Percentiles rank a stretch among this genome's conserved stretches.
phyloP scores from a whole-genome alignment of 2,113 vertebrate genomes.

The Oreotragus oreotragus region DNA sequence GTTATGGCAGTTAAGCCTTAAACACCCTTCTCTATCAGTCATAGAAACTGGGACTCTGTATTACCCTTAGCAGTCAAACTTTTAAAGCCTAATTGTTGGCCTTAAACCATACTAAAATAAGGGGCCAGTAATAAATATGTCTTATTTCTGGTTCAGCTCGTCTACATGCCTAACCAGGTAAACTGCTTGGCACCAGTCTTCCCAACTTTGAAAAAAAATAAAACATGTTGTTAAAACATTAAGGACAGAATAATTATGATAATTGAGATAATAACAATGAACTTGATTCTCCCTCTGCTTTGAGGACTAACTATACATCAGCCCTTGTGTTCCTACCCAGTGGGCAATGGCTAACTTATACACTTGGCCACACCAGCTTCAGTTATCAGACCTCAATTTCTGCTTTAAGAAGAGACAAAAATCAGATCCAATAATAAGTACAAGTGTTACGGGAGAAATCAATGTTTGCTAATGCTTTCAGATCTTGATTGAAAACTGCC shows the following conservation, averaged over 20 bases:
- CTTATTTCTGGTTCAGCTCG: conserved; percentile 7
- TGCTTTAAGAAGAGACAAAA: conserved; percentile 54
- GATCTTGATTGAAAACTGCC: conserved; percentile 70
- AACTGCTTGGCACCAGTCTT: conserved; percentile 28
- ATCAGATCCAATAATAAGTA: conserved; percentile 57
- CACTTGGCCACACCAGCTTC: background rate
- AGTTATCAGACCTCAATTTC: conserved; percentile 36
- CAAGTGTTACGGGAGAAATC: conserved; percentile 66
- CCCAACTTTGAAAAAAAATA: background rate
- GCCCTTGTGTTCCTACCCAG: background rate
- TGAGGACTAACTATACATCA: background rate
- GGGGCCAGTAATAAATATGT: background rate
- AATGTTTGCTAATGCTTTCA: conserved; percentile 69
- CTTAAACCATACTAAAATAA: conserved; percentile 34
- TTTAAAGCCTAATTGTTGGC: conserved; percentile 51
- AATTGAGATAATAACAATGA: conserved; percentile 47
- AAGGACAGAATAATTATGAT: conserved; percentile 48
- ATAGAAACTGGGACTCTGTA: background rate
- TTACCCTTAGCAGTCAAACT: background rate
- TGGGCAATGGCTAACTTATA: background rate
- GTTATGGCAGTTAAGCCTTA: conserved; percentile 17
- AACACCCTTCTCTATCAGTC: background rate
- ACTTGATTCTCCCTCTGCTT: conserved; percentile 20
- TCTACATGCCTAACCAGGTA: conserved; percentile 13
- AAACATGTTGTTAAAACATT: conserved; percentile 40